phyloP scores from a whole-genome alignment of 64 coral and sea anemone genomes.

The Montipora efflorescens region DNA sequence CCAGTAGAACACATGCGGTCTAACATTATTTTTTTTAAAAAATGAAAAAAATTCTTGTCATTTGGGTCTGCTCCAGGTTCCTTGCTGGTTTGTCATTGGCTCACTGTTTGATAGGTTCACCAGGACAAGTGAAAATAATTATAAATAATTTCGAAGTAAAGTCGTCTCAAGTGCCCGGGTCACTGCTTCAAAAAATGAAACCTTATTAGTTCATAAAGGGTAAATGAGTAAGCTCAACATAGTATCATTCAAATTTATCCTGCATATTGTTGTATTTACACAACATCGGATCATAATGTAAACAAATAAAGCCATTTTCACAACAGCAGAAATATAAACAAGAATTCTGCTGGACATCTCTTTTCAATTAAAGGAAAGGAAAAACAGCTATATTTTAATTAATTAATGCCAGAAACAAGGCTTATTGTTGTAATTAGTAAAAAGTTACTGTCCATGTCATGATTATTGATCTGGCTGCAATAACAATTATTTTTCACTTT shows the following conservation, averaged over 20 bases:
- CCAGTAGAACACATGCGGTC: neutral
- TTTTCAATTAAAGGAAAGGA: slow-evolving; percentile 7
- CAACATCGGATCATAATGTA: slow-evolving; percentile 7
- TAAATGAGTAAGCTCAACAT: slow-evolving; percentile 7
- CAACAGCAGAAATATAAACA: slow-evolving; percentile 9
- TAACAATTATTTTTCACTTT: neutral
- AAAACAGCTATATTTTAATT: slow-evolving; percentile 9
- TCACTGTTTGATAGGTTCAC: slow-evolving; percentile 10
- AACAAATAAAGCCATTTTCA: slow-evolving; percentile 8
- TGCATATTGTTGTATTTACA: slow-evolving; percentile 8
- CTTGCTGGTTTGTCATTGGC: slow-evolving; percentile 13
- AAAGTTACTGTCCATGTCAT: slow-evolving; percentile 5
- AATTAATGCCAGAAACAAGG: slow-evolving; percentile 10
- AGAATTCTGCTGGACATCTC: neutral
- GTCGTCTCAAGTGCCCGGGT: slow-evolving; percentile 7
- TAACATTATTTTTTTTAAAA: neutral
- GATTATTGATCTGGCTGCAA: slow-evolving; percentile 6
- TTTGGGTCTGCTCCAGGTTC: slow-evolving; percentile 4
- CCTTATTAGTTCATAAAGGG: slow-evolving; percentile 10
- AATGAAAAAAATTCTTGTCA: neutral
- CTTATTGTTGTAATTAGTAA: slow-evolving; percentile 8
- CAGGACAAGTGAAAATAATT: slow-evolving; percentile 11
- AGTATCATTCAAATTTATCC: slow-evolving; percentile 12
- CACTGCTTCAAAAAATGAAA: slow-evolving; percentile 7
- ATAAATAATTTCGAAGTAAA: slow-evolving; percentile 1